Conservation (phyloP, 2,888 invertebrate genomes). For the Dicycla oo region DNA sequence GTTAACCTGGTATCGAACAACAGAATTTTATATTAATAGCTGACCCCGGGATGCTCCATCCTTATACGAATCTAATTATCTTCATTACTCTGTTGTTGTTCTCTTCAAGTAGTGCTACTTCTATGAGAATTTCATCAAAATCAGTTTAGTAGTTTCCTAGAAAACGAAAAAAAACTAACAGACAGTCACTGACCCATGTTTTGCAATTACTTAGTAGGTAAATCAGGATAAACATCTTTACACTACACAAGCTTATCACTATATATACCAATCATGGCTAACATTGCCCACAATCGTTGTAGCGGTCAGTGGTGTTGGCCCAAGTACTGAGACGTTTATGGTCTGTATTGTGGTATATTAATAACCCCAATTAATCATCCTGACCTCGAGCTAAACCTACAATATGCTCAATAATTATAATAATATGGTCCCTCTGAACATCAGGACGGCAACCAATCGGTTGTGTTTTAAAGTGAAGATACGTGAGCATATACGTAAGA, state of each 20-base stretch:
- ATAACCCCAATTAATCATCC: slow-evolving; percentile 33
- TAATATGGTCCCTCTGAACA: too few relatives aligned
- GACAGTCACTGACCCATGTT: not conserved
- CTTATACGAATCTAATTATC: not conserved
- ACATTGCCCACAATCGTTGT: slow-evolving; percentile 37
- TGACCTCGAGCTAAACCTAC: slow-evolving; percentile 8
- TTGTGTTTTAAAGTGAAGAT: too few relatives aligned
- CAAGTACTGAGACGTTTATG: slow-evolving; percentile 39
- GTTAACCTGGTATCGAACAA: not conserved
- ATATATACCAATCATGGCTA: slow-evolving; percentile 8
- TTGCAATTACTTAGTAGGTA: not conserved
- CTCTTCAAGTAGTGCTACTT: not conserved
- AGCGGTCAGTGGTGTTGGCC: slow-evolving; percentile 53
- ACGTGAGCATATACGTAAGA: too few relatives aligned
- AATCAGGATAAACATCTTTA: not conserved
- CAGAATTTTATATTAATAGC: not conserved
- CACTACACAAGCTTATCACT: slow-evolving; percentile 3
- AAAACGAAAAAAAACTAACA: not conserved
- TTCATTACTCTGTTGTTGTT: not conserved
- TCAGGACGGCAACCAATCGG: too few relatives aligned
- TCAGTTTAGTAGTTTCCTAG: not conserved
- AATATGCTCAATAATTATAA: slow-evolving; percentile 9
- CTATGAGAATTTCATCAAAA: not conserved
- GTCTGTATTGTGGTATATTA: slow-evolving; percentile 35
- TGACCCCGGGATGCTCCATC: not conserved